phyloP scores from a whole-genome alignment of 2,113 vertebrate genomes.

The Pomatostomus ruficeps region DNA sequence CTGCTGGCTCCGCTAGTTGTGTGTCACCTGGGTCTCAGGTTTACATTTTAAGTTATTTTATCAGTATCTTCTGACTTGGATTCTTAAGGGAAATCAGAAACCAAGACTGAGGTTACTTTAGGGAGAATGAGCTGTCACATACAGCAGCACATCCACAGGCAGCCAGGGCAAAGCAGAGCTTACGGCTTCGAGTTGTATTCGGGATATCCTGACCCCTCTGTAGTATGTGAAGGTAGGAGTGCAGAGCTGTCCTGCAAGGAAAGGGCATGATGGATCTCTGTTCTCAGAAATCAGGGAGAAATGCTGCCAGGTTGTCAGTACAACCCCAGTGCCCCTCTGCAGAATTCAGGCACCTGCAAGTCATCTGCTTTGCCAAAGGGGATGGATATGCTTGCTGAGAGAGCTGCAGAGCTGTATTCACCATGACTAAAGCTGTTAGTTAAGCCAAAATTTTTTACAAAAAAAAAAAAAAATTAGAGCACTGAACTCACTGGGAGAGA shows the following conservation, averaged over 20 bases:
- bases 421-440: not conserved
- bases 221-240: not conserved
- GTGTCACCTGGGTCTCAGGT: not conserved
- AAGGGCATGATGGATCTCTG: not conserved
- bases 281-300: not conserved
- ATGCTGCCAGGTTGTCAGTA: not conserved
- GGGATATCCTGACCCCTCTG: not conserved
- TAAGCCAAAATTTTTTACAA: not conserved
- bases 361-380: not conserved
- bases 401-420: not conserved
- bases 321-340: not conserved
- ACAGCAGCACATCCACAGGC: rapidly evolving
- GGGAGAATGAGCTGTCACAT: not conserved
- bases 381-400: not conserved
- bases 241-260: not conserved
- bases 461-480: not conserved
- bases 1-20: not conserved
- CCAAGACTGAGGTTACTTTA: not conserved
- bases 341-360: not conserved
- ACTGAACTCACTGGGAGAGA: not conserved
- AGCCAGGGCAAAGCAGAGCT: not conserved
- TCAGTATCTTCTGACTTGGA: not conserved
- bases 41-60: not conserved
- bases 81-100: not conserved
- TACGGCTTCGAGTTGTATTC: not conserved